Conservation (phyloP, 2,113 vertebrate genomes). For the Thamnaconus septentrionalis region DNA sequence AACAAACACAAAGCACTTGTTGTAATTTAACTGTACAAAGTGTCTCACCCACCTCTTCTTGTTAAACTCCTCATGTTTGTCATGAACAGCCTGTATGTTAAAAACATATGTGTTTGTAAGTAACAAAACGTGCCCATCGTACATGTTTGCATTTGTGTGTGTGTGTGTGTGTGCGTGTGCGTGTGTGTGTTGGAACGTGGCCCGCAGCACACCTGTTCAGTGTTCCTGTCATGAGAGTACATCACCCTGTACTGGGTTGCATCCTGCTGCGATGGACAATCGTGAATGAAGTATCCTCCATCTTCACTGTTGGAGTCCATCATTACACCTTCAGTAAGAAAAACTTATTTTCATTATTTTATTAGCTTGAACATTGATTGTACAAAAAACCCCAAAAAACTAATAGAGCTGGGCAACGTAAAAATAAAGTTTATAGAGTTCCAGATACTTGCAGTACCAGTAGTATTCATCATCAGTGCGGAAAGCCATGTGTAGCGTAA, state of each 20-base stretch:
- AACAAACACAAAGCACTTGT: background rate
- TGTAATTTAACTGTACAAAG: background rate
- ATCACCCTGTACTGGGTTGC: conserved; percentile 76
- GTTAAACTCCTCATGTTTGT: conserved; percentile 41
- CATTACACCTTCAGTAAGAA: conserved; percentile 77
- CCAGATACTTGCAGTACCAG: no score
- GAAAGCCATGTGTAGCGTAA: no score
- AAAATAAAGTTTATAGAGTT: no score
- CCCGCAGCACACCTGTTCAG: conserved; percentile 47
- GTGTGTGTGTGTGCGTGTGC: no score
- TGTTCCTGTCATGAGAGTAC: conserved; percentile 77
- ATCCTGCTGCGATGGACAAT: conserved; percentile 66
- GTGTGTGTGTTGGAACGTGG: background rate
- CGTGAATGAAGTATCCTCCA: conserved; percentile 64
- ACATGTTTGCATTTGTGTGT: no score
- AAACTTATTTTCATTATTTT: background rate
- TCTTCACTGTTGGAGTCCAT: conserved; percentile 87
- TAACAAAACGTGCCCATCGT: background rate
- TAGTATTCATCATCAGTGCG: no score
- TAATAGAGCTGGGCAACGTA: no score
- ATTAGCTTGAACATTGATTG: background rate
- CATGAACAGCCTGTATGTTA: conserved; percentile 34
- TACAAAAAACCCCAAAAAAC: background rate
- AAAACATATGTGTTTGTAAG: background rate
- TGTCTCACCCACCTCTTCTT: conserved; percentile 50